phyloP scores from a whole-genome alignment of 2,888 invertebrate genomes.

The Cabera pusaria region DNA sequence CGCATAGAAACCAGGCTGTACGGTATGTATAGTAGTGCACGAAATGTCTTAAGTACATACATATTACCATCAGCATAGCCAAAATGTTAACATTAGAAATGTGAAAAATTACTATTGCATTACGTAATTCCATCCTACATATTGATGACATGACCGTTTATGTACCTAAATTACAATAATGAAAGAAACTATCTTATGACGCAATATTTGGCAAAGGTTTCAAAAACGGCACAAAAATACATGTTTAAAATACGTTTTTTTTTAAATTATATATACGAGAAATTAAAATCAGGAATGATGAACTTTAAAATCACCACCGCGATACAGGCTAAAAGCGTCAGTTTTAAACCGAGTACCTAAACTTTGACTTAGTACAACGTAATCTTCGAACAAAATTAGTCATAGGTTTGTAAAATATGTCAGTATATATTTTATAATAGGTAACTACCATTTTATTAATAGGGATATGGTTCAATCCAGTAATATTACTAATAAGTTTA shows the following conservation, averaged over 20 bases:
- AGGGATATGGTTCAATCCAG: not conserved
- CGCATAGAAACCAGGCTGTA: no score
- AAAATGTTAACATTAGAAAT: conserved; percentile 25
- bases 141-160: conserved; percentile 29
- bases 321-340: conserved; percentile 22
- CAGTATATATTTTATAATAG: no score
- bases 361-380: no score
- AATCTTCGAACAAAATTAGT: no score
- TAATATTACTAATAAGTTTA: no score
- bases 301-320: conserved; percentile 29
- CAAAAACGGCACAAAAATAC: conserved; percentile 39
- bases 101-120: conserved; percentile 14
- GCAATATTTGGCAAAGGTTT: conserved; percentile 51
- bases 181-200: conserved; percentile 40
- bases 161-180: conserved; percentile 30
- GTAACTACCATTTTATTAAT: conserved; percentile 1
- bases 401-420: no score
- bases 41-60: conserved; percentile 43
- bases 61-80: conserved; percentile 33
- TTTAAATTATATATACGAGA: conserved; percentile 21
- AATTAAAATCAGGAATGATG: conserved; percentile 36
- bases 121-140: conserved; percentile 13
- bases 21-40: conserved; percentile 29
- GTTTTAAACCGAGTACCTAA: no score
- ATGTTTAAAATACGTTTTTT: conserved; percentile 27